A percentile compares a stretch with the other conserved stretches of the same genome.
phyloP scores from a whole-genome alignment of 2,113 vertebrate species.

The Alethe castanea region DNA sequence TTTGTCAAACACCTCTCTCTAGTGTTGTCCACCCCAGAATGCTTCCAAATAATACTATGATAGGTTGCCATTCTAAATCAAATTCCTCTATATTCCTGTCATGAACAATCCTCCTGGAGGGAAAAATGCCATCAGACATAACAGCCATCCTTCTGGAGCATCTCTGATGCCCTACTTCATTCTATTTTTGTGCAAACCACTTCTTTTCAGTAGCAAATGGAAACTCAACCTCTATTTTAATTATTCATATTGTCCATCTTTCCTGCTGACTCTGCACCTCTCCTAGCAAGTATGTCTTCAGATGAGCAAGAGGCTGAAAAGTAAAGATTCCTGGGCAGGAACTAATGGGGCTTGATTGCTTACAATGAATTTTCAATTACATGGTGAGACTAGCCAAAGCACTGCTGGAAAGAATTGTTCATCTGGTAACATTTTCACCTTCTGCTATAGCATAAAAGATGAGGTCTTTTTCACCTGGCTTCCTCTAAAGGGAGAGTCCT shows the following conservation, averaged over 20 bases:
- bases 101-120: background rate
- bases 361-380: background rate
- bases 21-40: background rate
- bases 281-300: background rate
- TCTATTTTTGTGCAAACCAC: background rate
- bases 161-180: background rate
- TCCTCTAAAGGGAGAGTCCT: background rate
- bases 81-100: background rate
- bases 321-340: background rate
- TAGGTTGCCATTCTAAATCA: background rate
- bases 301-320: background rate
- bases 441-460: background rate
- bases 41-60: background rate
- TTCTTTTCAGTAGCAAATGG: background rate
- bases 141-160: background rate
- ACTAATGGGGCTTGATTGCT: background rate
- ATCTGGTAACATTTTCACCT: conserved; percentile 4
- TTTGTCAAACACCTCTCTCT: background rate
- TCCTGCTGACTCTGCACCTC: background rate
- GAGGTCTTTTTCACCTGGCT: background rate
- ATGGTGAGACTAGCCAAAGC: background rate
- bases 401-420: conserved; percentile 7
- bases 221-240: background rate
- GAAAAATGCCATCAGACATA: background rate
- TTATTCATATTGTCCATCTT: background rate